Evolutionary conservation across 2,113 vertebrate genomes (phyloP), one percentile per base, ranked within the genome.

Genomic region (Corythornis madagascariensis): DNA sequence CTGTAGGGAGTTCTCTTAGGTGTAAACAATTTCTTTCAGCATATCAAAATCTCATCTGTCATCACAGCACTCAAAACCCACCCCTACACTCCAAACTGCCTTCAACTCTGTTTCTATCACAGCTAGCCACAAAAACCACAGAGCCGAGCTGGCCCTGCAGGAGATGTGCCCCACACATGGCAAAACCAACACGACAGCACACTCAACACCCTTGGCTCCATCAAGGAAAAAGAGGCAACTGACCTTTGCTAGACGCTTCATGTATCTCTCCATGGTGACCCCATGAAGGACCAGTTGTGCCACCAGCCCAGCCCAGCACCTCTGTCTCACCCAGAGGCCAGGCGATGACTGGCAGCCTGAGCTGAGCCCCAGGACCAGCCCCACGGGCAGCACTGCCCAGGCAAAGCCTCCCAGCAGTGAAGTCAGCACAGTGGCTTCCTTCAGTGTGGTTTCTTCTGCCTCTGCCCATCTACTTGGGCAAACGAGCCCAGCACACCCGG

Each of bases 211-310:
- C 45, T 38, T 10, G 16, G 43, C 42, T 53, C 60, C 65, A 88
- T 33, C 38, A 26, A 9, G 53, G 65, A 72, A 33, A 33, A 84
- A 82, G 60, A 83, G 20, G 31, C 66, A 76, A 96, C 96, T 96
- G 91, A 96, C 94, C 95, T 97, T 92, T 56, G 72, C 84, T 52
- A 96, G 93, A 12, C 6, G 47, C 50, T 73, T 96, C 93, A 95
- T 70, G 79, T 61, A 89, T 65, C 64, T 96, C 67, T 96, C 92
- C 94, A 97, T 96, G 74, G 25, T 3, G 80, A 80, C 61, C 24
- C 77, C 6, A 3, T 48, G 18, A 22, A 43, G 40, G 47, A 50
- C 16, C 38, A 33, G 24, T 8, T 74, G 83, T 67, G 48, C 56
- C 67, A 28, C 26, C 5, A 35, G 69, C 66, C 90, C 77, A 71